These are phyloP conservation scores for Zenarchopterus dispar DNA, from an alignment of 2,797 vertebrate species.

Conservation along the genomic window DNA sequence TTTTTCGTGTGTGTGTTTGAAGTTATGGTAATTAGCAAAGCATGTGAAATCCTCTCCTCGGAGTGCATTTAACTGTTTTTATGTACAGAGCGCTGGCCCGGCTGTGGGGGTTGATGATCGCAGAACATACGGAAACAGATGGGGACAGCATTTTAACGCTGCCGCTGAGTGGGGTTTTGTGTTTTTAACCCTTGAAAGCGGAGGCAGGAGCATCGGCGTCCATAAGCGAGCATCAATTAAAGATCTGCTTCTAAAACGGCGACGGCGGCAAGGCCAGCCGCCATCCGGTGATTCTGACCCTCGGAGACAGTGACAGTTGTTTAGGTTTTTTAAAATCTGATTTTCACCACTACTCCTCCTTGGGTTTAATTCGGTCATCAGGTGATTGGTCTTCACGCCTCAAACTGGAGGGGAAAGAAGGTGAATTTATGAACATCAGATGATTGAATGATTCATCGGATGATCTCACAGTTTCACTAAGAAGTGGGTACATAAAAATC, in stretches of 20 bases:
- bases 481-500: no score
- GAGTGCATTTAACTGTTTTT: slow-evolving; percentile 77
- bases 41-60: slow-evolving; percentile 65
- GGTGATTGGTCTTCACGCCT: slow-evolving; percentile 58
- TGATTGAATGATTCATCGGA: slow-evolving; percentile 50
- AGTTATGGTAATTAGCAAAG: slow-evolving; percentile 76
- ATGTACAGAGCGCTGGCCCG: slow-evolving; percentile 15
- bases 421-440: slow-evolving; percentile 69
- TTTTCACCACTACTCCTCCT: slow-evolving; percentile 4
- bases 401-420: slow-evolving; percentile 72
- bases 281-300: no score
- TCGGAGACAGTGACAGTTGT: no score
- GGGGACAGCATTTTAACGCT: slow-evolving; percentile 62
- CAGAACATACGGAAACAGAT: slow-evolving; percentile 75
- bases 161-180: slow-evolving; percentile 68
- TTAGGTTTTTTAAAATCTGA: background rate
- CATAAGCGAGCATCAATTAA: slow-evolving; percentile 66
- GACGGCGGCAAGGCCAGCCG: slow-evolving; percentile 15
- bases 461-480: no score
- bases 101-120: slow-evolving; percentile 44
- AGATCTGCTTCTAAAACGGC: slow-evolving; percentile 54
- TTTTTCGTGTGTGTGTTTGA: slow-evolving; percentile 21
- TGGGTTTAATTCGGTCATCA: slow-evolving; percentile 75
- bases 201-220: slow-evolving; percentile 43
- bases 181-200: slow-evolving; percentile 71